Base-by-base conservation (phyloP, 1,140 invertebrate genomes). In the Drosophila virilis region DNA sequence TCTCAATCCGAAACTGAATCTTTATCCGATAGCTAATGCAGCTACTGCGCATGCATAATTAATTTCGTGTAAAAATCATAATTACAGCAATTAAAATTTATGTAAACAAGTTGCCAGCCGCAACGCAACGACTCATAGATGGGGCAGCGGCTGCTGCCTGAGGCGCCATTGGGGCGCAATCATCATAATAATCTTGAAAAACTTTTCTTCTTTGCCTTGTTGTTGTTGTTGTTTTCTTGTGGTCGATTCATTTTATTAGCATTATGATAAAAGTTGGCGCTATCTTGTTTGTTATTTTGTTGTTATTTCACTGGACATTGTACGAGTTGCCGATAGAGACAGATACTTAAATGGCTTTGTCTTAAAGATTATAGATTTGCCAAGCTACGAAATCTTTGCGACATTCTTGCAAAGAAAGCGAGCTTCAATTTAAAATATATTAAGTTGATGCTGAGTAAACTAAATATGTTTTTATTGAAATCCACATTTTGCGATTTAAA, bases 51-150 rank as follows among this genome's bases (percentile, higher is more conserved):
- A 85, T 86, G 82, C 82, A 85, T 85, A 86, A 85, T 81, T 85
- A 85, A 85, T 85, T 78, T 85, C 78, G 82, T 86, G 82, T 85
- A 85, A 85, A 85, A 86, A 85, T 86, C 78, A 85, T 85, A 86
- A 85, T 85, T 85, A 86, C 82, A 76, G 75, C 78, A 85, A 85
- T 85, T 85, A 85, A 85, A 85, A 85, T 81, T 81, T 86, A 76
- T 84, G 80, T 85, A 85, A 85, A 85, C 82, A 85, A 82, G 78
- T 86, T 86, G 82, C 58, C 77, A 70, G 80, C 67, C 7, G 7
- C 12, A 13, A 8, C 61, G 60, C 52, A 72, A 40, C 52, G 37
- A 50, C 43, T 42, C 28, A n/a, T n/a, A 13, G 64, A 46, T 54
- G 46, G 62, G 37, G 45, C 45, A 17, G 42, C 6, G 40, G 40